Conservation (phyloP, 2,888 invertebrate species). For the Scaptomyza polygonia region DNA sequence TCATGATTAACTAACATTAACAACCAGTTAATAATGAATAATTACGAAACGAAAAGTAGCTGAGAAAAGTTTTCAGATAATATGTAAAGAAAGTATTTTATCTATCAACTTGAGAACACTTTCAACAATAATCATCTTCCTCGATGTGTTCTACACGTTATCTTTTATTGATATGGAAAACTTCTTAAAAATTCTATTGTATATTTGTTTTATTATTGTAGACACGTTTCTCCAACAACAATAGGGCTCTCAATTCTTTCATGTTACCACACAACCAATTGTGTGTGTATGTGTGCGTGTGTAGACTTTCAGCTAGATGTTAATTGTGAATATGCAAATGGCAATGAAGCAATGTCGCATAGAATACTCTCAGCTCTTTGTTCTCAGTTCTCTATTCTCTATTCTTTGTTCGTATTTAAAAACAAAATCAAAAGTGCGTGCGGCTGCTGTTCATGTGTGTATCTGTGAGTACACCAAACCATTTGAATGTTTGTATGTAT, state of each 20-base stretch:
- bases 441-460: conserved; percentile 44
- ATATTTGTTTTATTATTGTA: conserved; percentile 10
- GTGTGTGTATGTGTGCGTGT: conserved; percentile 19
- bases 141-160: background rate
- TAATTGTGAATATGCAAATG: conserved; percentile 56
- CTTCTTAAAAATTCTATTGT: conserved; percentile 24
- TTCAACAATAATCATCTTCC: background rate
- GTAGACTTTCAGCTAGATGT: conserved; percentile 21
- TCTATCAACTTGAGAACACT: background rate
- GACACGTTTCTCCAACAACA: conserved; percentile 40
- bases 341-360: conserved; percentile 25
- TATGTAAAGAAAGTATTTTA: background rate
- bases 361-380: conserved; percentile 6
- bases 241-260: conserved; percentile 23
- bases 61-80: background rate
- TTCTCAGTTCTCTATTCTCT: conserved; percentile 18
- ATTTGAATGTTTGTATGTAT: conserved; percentile 24
- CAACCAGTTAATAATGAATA: conserved; percentile 25
- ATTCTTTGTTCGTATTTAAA: conserved; percentile 23
- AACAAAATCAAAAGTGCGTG: conserved; percentile 63
- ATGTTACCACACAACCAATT: conserved; percentile 30
- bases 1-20: conserved; percentile 16
- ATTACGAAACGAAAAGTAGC: background rate
- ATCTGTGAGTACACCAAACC: conserved; percentile 8
- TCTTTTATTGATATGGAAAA: background rate